Conservation (phyloP, 2,888 invertebrate species). For the Agrochola lychnidis region DNA sequence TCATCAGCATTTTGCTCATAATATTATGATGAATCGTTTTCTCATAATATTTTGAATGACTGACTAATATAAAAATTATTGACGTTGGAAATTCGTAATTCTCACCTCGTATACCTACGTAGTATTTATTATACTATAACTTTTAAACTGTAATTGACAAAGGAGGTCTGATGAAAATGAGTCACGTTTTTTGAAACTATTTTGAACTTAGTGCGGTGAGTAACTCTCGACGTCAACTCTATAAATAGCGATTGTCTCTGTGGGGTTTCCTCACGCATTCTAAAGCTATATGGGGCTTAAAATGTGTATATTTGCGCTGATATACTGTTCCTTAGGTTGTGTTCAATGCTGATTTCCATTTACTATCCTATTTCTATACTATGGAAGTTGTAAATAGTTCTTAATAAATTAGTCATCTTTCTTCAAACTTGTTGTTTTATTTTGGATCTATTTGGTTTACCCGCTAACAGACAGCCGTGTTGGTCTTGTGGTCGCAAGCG, state of each 20-base stretch:
- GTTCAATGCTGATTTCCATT: constrained; percentile 58
- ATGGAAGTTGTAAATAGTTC: constrained; percentile 81
- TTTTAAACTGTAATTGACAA: constrained; percentile 8
- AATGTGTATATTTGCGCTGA: constrained; percentile 51
- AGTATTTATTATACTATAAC: constrained; percentile 5
- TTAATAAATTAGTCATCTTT: constrained; percentile 76
- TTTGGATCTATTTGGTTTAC: constrained; percentile 10
- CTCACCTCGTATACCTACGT: background rate
- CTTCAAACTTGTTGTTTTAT: constrained; percentile 57
- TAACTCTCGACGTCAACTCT: constrained; percentile 19
- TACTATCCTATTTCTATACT: constrained; percentile 57
- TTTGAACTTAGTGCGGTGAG: constrained; percentile 12
- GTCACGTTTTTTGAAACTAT: constrained; percentile 28
- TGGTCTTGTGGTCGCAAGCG: background rate
- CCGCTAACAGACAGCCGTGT: no score
- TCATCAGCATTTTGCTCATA: background rate
- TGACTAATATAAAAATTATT: constrained; percentile 1
- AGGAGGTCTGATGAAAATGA: constrained; percentile 19
- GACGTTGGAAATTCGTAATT: constrained; percentile 6
- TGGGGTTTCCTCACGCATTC: constrained; percentile 48
- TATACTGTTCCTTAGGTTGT: constrained; percentile 64
- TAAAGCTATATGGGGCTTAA: constrained; percentile 26
- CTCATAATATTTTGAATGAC: background rate
- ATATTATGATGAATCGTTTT: background rate
- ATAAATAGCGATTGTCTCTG: constrained; percentile 38